Evolutionary conservation across 2,113 vertebrate genomes (phyloP).

Genomic region (Alligator sinensis): DNA sequence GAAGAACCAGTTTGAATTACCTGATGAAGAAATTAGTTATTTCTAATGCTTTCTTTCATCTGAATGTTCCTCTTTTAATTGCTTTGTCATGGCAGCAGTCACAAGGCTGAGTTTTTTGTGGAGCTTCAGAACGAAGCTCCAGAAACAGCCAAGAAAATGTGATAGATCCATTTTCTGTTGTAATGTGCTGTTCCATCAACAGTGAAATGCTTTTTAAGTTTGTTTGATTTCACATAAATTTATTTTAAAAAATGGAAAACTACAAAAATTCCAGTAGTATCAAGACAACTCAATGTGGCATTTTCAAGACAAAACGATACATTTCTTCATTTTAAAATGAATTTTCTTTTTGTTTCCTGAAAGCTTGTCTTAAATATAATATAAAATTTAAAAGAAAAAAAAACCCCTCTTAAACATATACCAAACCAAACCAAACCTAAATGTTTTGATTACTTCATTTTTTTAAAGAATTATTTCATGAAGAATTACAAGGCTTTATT

Average conservation of each 20-base stretch:
- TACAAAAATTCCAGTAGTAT: not conserved
- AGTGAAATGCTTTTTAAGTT: not conserved
- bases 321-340: not conserved
- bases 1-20: slow-evolving; percentile 5
- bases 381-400: not conserved
- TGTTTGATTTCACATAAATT: not conserved
- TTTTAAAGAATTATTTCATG: not conserved
- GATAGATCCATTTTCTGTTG: not conserved
- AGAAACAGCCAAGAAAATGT: not conserved
- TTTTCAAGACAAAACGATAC: not conserved
- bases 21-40: slow-evolving; percentile 8
- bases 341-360: not conserved
- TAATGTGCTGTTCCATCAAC: not conserved
- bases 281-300: not conserved
- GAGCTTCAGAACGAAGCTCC: not conserved
- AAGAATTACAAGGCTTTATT: too few species aligned
- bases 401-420: not conserved
- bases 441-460: too few species aligned
- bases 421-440: not conserved
- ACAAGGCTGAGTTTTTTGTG: not conserved
- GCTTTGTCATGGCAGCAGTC: not conserved
- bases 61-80: not conserved
- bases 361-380: not conserved
- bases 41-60: not conserved
- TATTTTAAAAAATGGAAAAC: accelerated